A percentile compares a stretch with the other conserved stretches of the same genome.
These are phyloP conservation scores for Xenopus borealis DNA, from an alignment of 2,113 vertebrate species.

Conservation along the genomic window DNA sequence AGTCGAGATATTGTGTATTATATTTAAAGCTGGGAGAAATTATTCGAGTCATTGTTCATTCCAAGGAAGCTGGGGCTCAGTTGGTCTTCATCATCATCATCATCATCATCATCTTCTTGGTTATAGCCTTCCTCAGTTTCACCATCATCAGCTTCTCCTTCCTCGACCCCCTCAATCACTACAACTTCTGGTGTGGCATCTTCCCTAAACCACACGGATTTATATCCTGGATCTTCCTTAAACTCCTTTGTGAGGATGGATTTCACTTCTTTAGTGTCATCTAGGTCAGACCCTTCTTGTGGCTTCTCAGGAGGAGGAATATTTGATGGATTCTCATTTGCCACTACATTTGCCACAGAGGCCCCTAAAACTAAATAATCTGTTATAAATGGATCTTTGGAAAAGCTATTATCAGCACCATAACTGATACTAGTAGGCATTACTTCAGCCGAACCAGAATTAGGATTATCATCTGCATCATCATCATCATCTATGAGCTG, in stretches of 20 bases:
- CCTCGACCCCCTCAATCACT: slow-evolving; percentile 69
- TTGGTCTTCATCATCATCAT: slow-evolving; percentile 22
- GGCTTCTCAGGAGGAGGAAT: slow-evolving; percentile 36
- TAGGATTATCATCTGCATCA: background rate
- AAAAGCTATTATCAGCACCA: background rate
- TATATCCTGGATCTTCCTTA: slow-evolving; percentile 68
- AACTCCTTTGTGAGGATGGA: slow-evolving; percentile 64
- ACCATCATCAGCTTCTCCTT: slow-evolving; percentile 57
- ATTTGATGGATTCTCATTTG: background rate
- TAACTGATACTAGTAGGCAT: background rate
- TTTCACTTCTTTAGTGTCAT: slow-evolving; percentile 61
- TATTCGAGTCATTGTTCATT: background rate
- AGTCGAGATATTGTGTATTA: too few species aligned
- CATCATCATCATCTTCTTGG: slow-evolving; percentile 51
- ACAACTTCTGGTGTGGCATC: slow-evolving; percentile 71
- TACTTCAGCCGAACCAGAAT: background rate
- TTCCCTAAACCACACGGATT: slow-evolving; percentile 78
- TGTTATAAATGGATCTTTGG: background rate
- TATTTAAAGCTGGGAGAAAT: background rate
- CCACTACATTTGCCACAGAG: background rate
- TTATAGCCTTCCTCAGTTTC: slow-evolving; percentile 48
- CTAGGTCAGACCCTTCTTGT: slow-evolving; percentile 28
- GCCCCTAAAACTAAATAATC: background rate
- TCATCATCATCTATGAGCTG: slow-evolving; percentile 2
- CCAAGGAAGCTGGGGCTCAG: background rate